phyloP scores from a whole-genome alignment of 2,888 invertebrate species.

The Lycocerus yunnanus region DNA sequence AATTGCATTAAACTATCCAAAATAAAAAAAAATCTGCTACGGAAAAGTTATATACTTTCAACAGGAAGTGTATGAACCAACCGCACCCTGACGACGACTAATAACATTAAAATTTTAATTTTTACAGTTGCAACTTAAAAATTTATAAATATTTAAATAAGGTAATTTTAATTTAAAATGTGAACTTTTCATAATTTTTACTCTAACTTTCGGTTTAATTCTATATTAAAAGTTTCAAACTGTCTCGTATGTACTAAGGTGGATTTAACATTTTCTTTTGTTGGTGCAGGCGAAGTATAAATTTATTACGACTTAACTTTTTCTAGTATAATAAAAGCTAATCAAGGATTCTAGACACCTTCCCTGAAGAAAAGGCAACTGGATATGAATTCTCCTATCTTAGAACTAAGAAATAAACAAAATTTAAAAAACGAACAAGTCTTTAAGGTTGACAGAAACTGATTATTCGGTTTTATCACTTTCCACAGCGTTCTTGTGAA shows the following conservation, averaged over 20 bases:
- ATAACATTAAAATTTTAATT: too few species aligned
- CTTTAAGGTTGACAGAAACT: conserved; percentile 1
- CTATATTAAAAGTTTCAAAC: background rate
- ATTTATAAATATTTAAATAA: background rate
- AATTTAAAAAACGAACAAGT: background rate
- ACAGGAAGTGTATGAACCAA: too few species aligned
- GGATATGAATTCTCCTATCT: conserved; percentile 1
- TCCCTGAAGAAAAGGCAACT: background rate
- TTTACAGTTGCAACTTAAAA: background rate
- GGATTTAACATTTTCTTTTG: background rate
- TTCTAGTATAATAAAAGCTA: background rate
- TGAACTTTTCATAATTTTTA: background rate
- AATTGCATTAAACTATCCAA: background rate
- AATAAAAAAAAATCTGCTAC: background rate
- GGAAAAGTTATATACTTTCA: background rate
- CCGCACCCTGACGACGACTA: too few species aligned
- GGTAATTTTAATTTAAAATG: background rate
- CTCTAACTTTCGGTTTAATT: background rate
- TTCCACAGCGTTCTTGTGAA: conserved; percentile 3
- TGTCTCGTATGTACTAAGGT: background rate
- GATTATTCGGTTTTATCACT: conserved; percentile 3
- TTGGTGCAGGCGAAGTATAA: background rate
- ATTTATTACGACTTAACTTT: background rate
- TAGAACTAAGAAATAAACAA: background rate
- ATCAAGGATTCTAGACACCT: background rate